Base-by-base conservation (phyloP, 2,888 invertebrate genomes). In the Epinotia ramella region DNA sequence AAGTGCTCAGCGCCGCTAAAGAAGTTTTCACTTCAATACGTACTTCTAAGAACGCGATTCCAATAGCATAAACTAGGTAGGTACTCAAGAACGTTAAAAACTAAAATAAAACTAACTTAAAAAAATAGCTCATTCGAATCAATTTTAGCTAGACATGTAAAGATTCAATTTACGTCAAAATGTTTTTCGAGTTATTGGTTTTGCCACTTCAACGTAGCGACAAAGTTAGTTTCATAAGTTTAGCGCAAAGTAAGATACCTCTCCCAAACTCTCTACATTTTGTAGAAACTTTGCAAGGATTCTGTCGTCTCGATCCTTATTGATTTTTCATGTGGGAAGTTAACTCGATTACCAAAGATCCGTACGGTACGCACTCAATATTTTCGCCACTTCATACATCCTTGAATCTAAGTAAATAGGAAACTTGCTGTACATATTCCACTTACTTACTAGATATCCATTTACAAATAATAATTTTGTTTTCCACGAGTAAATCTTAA, bases 301-400 rank as follows among this genome's bases (percentile, higher is more conserved):
- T 70, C 62, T 67, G 57, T 67, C 65, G 69, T 63, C 62, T 18
- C 44, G 16, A 67, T 62, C 56, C 66, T 63, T 72, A 76, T 76
- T 76, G 72, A 67, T 76, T 57, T 67, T 72, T 76, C 71, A 76
- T 72, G 62, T 62, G 76, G 56, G 56, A 67, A 62, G 53, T 72
- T 57, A 56, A 71, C 56, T 76, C 40, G 65, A 56, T 66, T 71
- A 66, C 65, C 53, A 20, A 62, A 66, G 63, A 28, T 28, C 70
- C 59, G 13, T 73, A 24, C 66, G 66, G 60, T 73, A 73, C 66
- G 33, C 66, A 69, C 69, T 40, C 46, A 69, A 69, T 60, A 69
- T 60, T 59, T 69, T 69, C 59, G 28, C 24, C 57, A 56, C 68
- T 68, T 57, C 40, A 57, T 44, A 67, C 33, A 66, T 67, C 9